Percentiles rank a stretch among this genome's conserved stretches.
Evolutionary conservation across 2,888 invertebrate genomes (phyloP).

Genomic region (Bursaphelenchus okinawaensis): DNA sequence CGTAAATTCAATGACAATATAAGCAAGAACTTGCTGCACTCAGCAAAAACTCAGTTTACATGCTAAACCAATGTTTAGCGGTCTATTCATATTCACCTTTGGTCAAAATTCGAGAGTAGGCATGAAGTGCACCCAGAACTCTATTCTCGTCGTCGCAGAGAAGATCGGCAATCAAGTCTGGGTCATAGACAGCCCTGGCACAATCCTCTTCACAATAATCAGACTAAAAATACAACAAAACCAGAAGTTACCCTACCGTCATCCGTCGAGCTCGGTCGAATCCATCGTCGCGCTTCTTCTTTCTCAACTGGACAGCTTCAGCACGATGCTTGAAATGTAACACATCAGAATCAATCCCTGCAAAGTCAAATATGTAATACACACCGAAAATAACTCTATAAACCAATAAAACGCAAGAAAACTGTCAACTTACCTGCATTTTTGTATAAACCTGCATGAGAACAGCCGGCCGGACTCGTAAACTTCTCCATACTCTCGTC

Average conservation of each 20-base stretch:
- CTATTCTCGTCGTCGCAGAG: not conserved
- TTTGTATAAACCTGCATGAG: slow-evolving; percentile 8
- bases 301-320: slow-evolving; percentile 12
- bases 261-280: not conserved
- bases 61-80: not conserved
- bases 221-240: not conserved
- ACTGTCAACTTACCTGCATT: not conserved
- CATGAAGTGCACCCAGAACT: not conserved
- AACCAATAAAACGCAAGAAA: not conserved
- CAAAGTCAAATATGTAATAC: not conserved
- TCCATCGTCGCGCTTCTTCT: slow-evolving; percentile 16
- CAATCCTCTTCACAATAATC: not conserved
- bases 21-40: not conserved
- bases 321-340: slow-evolving; percentile 5
- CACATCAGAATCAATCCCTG: not conserved
- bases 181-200: not conserved
- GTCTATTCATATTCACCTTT: not conserved
- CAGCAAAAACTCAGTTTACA: not conserved
- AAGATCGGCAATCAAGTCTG: not conserved
- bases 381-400: not conserved
- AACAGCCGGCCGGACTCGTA: not conserved
- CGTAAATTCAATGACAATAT: not conserved
- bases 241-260: not conserved
- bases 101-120: not conserved
- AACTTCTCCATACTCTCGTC: not conserved